Conservation (phyloP, 2,113 vertebrate genomes). For the human (Homo sapiens) region DNA sequence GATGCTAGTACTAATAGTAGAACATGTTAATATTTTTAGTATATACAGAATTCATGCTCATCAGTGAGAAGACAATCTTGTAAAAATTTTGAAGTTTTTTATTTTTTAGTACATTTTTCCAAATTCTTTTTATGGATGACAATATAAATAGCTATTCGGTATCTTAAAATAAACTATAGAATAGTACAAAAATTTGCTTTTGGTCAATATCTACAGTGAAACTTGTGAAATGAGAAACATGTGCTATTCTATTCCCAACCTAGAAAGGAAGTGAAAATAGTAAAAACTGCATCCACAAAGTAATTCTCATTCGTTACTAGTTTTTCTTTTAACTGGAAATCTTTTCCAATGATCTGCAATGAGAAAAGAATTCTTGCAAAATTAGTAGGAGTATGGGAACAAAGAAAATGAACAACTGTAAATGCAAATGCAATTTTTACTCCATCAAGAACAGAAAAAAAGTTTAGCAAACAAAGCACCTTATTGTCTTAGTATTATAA, state of each 20-base stretch:
- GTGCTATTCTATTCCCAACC: not conserved
- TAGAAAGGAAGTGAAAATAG: not conserved
- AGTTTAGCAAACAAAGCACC: not conserved
- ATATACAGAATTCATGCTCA: not conserved
- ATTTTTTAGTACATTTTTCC: not conserved
- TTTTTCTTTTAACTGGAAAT: not conserved
- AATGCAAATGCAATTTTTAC: not conserved
- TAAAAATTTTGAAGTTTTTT: not conserved
- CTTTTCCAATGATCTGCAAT: not conserved
- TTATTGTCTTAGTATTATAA: not conserved
- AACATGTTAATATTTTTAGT: not conserved
- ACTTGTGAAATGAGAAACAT: not conserved
- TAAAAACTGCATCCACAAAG: not conserved
- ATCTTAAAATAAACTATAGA: not conserved
- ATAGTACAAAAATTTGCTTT: not conserved
- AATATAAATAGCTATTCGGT: not conserved
- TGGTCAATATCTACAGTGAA: not conserved
- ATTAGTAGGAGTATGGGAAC: not conserved
- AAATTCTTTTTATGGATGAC: not conserved
- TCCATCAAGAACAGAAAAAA: not conserved
- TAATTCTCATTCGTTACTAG: not conserved
- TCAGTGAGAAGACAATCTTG: not conserved
- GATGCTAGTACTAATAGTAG: not conserved
- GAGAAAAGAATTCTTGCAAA: conserved; percentile 17
- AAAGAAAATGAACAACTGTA: not conserved